phyloP scores from a whole-genome alignment of 2,113 vertebrate genomes.

The Platichthys flesus region DNA sequence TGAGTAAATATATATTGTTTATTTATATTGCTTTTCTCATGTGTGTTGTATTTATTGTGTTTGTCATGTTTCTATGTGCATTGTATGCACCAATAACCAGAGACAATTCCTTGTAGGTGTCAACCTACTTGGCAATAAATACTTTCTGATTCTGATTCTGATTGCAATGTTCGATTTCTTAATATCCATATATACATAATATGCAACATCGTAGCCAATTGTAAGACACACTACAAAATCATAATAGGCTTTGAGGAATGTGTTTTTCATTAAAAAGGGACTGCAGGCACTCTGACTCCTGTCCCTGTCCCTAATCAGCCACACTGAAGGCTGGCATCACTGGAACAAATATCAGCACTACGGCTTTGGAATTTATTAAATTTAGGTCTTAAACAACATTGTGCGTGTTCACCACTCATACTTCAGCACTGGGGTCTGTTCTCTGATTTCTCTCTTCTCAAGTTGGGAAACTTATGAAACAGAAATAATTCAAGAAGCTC shows the following conservation, averaged over 20 bases:
- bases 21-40: too few relatives aligned
- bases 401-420: background rate
- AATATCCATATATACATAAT: background rate
- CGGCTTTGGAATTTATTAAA: constrained; percentile 45
- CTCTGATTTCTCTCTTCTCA: constrained; percentile 16
- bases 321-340: constrained; percentile 9
- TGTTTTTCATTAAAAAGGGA: constrained; percentile 47
- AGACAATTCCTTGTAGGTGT: too few relatives aligned
- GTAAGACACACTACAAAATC: constrained; percentile 16
- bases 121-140: too few relatives aligned
- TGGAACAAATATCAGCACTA: constrained; percentile 45
- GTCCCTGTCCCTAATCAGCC: constrained; percentile 18
- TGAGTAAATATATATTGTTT: too few relatives aligned
- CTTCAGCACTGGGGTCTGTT: constrained; percentile 20
- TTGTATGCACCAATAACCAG: too few relatives aligned
- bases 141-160: too few relatives aligned
- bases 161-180: background rate
- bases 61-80: too few relatives aligned
- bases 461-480: constrained; percentile 22
- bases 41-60: too few relatives aligned
- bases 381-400: constrained; percentile 26
- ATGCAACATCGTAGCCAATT: constrained; percentile 9
- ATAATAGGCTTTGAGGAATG: constrained; percentile 18
- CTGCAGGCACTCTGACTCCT: constrained; percentile 29
- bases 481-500: constrained; percentile 6